Base-by-base conservation (phyloP, 2,888 invertebrate genomes). In the Allolobophora icterica region DNA sequence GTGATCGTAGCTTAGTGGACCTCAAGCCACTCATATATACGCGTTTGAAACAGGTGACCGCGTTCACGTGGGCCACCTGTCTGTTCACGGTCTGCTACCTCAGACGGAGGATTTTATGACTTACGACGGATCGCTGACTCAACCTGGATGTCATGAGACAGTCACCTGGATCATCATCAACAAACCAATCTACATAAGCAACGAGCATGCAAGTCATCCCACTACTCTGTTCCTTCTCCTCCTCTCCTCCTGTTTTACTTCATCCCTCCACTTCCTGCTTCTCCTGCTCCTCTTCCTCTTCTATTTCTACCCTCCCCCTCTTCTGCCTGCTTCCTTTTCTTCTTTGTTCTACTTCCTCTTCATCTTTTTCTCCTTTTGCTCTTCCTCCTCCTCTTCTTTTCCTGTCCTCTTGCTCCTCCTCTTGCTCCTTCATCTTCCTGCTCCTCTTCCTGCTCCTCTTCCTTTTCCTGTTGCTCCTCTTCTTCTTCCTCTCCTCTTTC, bases 151-250 rank as follows among this genome's bases (percentile, higher is more conserved):
- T 96, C 98, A 98, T 97, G 99, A 99, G 96, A 99, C 99, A n/a
- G 98, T 99, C 84, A 98, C 99, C 92, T 99, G 99, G 99, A 97
- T 99, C 94, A 98, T 99, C 94, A 97, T 99, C 95, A 99, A 99
- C 96, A 98, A 98, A 96, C 99, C 99, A 92, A 98, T 99, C 95
- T 99, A 98, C 96, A 98, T 99, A 95, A 98, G 98, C 93, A 97
- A 97, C 95, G 97, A 98, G 95, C 98, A 99, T 71, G 90, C 38
- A 90, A 90, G 90, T 89, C 21, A 87, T n/a, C 87, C 34, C n/a
- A 21, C 87, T 24, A 21, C 52, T 24, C 89, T 89, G 42, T 34
- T 89, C 38, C 45, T 45, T 42, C 89, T 89, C 89, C 45, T n/a
- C 11, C 89, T 42, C 89, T 89, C 89, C 45, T n/a, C 11, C 89